Base-by-base conservation (phyloP, 2,888 invertebrate species). In the Teinopalpus imperialis region DNA sequence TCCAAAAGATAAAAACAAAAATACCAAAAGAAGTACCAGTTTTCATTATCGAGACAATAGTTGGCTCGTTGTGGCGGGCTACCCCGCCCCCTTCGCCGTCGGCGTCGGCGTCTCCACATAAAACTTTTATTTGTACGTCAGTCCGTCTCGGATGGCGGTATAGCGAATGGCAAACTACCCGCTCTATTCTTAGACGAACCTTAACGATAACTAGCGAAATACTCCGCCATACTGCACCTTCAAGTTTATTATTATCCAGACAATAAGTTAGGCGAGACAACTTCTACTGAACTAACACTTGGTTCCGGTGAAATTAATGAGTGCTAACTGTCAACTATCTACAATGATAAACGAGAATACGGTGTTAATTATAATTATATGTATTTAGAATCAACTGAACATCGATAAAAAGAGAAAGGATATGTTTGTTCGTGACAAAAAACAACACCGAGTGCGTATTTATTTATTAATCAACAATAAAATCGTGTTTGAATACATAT, bases 91-190 rank as follows among this genome's bases (percentile, higher is more conserved):
- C 44, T 37, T 29, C 60, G 56, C n/a, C 56, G 61, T 54, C 60
- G 61, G 65, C 61, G 59, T 63, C 56, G 53, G 55, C 55, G 55
- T 54, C 58, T 59, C 55, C 58, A 59, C 57, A 57, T 56, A 61
- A 51, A 60, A 63, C 49, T 57, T 67, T 68, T 70, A 67, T 68
- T 69, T 64, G 64, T 63, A 54, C 52, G 55, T 51, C 56, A 59
- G 64, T 64, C 66, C 57, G 64, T 59, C 59, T 56, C 59, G 57
- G 57, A 62, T 63, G 57, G 53, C 51, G 35, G 32, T 36, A 35
- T 12, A 12, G 31, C 8, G 16, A 26, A 23, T 32, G 21, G 24
- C 42, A 23, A 46, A 45, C 47, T 59, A 43, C 50, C 42, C 43
- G 49, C 48, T 47, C 68, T 70, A 71, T 70, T 70, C 61, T 59